Evolutionary conservation across 2,113 vertebrate species (phyloP).

Genomic region (Oryzias curvinotus): DNA sequence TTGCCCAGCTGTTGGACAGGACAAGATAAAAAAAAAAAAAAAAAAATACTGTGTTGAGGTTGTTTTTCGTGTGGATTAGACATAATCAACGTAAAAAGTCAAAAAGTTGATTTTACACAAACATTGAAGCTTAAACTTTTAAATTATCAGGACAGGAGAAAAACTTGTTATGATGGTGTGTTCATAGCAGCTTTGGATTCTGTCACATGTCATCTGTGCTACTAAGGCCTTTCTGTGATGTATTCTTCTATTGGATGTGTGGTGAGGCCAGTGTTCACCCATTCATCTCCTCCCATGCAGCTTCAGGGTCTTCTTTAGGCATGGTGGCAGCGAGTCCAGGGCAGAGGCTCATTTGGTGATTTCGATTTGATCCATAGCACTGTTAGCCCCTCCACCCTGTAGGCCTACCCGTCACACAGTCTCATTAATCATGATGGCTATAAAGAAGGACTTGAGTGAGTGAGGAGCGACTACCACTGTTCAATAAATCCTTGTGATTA

Average conservation of each 20-base stretch:
- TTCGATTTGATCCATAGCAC: constrained; percentile 53
- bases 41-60: too few relatives aligned
- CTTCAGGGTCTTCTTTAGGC: constrained; percentile 65
- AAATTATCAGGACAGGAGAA: too few relatives aligned
- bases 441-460: constrained; percentile 74
- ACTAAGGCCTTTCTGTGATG: constrained; percentile 23
- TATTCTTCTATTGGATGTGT: constrained; percentile 7
- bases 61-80: too few relatives aligned
- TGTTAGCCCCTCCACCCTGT: constrained; percentile 38
- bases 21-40: too few relatives aligned
- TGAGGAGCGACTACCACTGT: constrained; percentile 66
- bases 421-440: constrained; percentile 67
- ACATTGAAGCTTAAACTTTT: too few relatives aligned
- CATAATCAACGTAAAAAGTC: too few relatives aligned
- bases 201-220: constrained; percentile 26
- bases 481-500: constrained; percentile 80
- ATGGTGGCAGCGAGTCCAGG: constrained; percentile 48
- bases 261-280: constrained; percentile 31
- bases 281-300: constrained; percentile 62
- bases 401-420: constrained; percentile 51
- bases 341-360: constrained; percentile 45
- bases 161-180: too few relatives aligned
- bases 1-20: too few relatives aligned
- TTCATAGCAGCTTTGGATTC: constrained; percentile 3
- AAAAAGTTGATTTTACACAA: too few relatives aligned